Percentiles rank a stretch among this genome's conserved stretches.
phyloP scores from a whole-genome alignment of 2,113 vertebrate species.

The Rhynchopsitta pachyrhyncha region DNA sequence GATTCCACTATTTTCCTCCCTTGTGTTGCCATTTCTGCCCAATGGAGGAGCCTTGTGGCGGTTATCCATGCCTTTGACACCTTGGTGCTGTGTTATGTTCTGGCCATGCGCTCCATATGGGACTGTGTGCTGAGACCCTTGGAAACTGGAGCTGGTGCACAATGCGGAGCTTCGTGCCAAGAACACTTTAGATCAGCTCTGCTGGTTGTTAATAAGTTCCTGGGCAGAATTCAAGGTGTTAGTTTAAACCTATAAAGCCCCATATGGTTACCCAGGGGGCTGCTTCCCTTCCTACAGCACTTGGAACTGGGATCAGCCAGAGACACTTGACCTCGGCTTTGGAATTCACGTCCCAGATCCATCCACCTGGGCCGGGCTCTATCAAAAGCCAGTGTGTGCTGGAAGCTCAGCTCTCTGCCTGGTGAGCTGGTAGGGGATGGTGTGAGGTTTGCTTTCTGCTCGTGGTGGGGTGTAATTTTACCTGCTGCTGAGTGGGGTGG shows the following conservation, averaged over 20 bases:
- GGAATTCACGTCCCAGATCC: not conserved
- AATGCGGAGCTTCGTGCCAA: constrained; percentile 2
- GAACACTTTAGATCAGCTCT: constrained; percentile 18
- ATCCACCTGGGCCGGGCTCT: not conserved
- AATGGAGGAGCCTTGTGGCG: not conserved
- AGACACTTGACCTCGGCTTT: not conserved
- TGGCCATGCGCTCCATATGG: accelerated
- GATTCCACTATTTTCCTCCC: not conserved
- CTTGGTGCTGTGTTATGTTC: not conserved
- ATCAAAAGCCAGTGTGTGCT: not conserved
- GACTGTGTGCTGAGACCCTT: not conserved
- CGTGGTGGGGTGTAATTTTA: not conserved
- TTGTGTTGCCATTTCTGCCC: not conserved
- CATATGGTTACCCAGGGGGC: not conserved
- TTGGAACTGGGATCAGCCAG: not conserved
- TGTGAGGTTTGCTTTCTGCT: not conserved
- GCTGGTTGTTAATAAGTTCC: not conserved
- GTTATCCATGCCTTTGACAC: constrained; percentile 22
- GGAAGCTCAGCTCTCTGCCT: not conserved
- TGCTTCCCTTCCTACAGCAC: not conserved
- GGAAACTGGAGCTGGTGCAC: constrained; percentile 37
- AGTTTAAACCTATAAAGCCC: constrained; percentile 9
- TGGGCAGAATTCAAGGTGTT: constrained; percentile 43
- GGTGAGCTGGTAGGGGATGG: not conserved
- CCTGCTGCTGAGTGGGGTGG: not conserved